Evolutionary conservation across 2,113 vertebrate genomes (phyloP).

Genomic region (Lepisosteus oculatus): DNA sequence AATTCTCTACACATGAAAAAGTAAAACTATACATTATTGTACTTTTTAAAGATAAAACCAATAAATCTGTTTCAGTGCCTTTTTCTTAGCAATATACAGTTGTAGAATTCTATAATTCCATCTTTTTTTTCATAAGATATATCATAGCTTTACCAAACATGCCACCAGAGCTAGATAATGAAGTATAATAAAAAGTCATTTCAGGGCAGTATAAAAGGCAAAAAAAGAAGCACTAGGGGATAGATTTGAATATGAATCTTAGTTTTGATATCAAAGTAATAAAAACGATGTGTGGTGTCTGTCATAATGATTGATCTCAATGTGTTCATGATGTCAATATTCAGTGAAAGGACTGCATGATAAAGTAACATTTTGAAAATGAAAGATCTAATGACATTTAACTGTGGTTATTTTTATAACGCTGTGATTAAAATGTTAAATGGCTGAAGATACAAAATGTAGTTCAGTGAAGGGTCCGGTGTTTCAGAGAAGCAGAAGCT

Average conservation of each 20-base stretch:
- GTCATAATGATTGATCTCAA: conserved; percentile 69
- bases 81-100: too few relatives aligned
- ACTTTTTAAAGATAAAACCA: too few relatives aligned
- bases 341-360: conserved; percentile 61
- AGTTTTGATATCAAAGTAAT: conserved; percentile 44
- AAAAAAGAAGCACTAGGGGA: conserved; percentile 32
- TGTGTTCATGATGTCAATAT: conserved; percentile 62
- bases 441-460: conserved; percentile 10
- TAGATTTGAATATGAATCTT: conserved; percentile 24
- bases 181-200: conserved; percentile 37
- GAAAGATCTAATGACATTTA: conserved; percentile 57
- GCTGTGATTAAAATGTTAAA: conserved; percentile 20
- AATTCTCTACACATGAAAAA: too few relatives aligned
- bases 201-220: conserved; percentile 33
- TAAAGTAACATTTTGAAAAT: conserved; percentile 53
- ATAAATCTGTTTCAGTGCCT: too few relatives aligned
- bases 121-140: too few relatives aligned
- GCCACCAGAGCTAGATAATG: conserved; percentile 25
- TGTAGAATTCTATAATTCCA: too few relatives aligned
- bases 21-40: too few relatives aligned
- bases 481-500: too few relatives aligned
- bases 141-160: not conserved
- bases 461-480: too few relatives aligned
- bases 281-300: conserved; percentile 50
- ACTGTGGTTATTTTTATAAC: conserved; percentile 57